A percentile compares a stretch with the other conserved stretches of the same genome.
phyloP scores from a whole-genome alignment of 2,888 invertebrate species.

The Thymelicus sylvestris region DNA sequence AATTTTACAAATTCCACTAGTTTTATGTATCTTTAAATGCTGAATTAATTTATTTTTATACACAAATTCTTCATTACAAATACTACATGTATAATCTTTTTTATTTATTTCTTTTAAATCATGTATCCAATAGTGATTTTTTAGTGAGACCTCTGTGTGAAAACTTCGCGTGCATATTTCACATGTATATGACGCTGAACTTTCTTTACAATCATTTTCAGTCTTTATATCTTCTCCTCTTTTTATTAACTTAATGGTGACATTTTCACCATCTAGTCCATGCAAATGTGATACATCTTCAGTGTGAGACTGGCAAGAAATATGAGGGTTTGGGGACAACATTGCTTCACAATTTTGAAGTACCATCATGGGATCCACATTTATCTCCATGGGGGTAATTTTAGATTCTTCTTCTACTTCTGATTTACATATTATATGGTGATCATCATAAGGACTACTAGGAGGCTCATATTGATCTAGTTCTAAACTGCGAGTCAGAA shows the following conservation, averaged over 20 bases:
- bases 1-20: slow-evolving; percentile 86
- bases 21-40: slow-evolving; percentile 87
- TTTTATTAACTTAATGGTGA: slow-evolving; percentile 67
- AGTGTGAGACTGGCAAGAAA: slow-evolving; percentile 41
- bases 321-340: slow-evolving; percentile 49
- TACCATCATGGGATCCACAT: slow-evolving; percentile 89
- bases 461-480: slow-evolving; percentile 14
- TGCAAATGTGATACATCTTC: slow-evolving; percentile 61
- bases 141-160: slow-evolving; percentile 83
- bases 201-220: slow-evolving; percentile 45
- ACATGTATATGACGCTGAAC: slow-evolving; percentile 82
- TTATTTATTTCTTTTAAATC: slow-evolving; percentile 56
- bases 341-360: slow-evolving; percentile 83
- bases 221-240: slow-evolving; percentile 45
- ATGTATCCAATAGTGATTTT: slow-evolving; percentile 87
- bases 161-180: slow-evolving; percentile 82
- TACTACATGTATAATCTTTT: slow-evolving; percentile 77
- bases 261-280: slow-evolving; percentile 52
- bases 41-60: slow-evolving; percentile 86
- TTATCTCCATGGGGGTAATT: slow-evolving; percentile 87
- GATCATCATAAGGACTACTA: background rate
- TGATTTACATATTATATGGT: slow-evolving; percentile 39
- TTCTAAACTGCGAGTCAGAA: slow-evolving; percentile 69
- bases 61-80: slow-evolving; percentile 86
- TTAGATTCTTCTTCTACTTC: slow-evolving; percentile 54